Conservation (phyloP, 2,888 invertebrate species). For the Apocheima hispidaria region DNA sequence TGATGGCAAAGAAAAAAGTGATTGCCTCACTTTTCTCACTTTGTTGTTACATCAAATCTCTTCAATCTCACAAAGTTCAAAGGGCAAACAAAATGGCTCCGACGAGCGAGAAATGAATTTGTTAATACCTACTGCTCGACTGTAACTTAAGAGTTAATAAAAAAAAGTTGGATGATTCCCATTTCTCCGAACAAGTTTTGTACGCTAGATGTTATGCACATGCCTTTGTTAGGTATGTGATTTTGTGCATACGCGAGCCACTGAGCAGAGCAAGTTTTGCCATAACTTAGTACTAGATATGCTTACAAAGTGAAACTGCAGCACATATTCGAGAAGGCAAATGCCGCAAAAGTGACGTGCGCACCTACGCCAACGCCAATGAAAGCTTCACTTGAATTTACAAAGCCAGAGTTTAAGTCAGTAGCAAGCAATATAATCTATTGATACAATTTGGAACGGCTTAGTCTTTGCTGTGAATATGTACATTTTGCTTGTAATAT, state of each 20-base stretch:
- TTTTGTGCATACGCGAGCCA: constrained; percentile 45
- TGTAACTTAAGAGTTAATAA: constrained; percentile 40
- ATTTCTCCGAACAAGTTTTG: constrained; percentile 32
- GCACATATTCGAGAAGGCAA: constrained; percentile 15
- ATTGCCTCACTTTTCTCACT: constrained; percentile 34
- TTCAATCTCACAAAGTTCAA: constrained; percentile 44
- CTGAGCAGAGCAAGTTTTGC: constrained; percentile 46
- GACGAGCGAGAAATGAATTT: constrained; percentile 47
- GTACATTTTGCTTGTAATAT: too few relatives aligned
- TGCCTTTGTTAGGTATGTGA: constrained; percentile 43
- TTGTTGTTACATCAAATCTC: constrained; percentile 33
- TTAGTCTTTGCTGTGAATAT: neutral
- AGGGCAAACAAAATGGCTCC: constrained; percentile 43
- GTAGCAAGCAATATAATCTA: neutral
- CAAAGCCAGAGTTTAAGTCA: constrained; percentile 9
- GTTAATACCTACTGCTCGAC: constrained; percentile 40
- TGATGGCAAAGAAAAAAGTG: constrained; percentile 39
- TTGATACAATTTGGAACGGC: constrained; percentile 1
- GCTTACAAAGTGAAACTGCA: constrained; percentile 38
- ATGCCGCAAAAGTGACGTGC: constrained; percentile 14
- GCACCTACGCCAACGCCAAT: constrained; percentile 10
- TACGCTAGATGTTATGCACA: constrained; percentile 40
- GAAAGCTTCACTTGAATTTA: constrained; percentile 12
- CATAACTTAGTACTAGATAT: constrained; percentile 48
- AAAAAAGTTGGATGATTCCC: constrained; percentile 39